phyloP scores from a whole-genome alignment of 2,797 vertebrate species.

The Neosilurus hyrtlii region DNA sequence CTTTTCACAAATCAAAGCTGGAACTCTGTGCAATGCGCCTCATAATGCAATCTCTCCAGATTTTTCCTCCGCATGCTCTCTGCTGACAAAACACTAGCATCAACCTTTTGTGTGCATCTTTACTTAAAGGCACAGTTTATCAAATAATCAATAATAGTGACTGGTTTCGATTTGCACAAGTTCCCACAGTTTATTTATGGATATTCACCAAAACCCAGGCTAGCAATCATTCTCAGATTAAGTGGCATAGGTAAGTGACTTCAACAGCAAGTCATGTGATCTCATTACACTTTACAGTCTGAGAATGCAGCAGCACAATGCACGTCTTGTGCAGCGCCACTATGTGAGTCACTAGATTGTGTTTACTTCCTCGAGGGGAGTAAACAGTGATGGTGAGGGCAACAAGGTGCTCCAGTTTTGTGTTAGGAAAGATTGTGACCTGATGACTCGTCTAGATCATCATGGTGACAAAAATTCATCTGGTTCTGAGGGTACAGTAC shows the following conservation, averaged over 20 bases:
- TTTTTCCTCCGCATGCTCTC: neutral
- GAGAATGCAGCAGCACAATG: neutral
- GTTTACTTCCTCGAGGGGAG: neutral
- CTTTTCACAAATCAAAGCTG: neutral
- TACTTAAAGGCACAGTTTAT: slow-evolving; percentile 29
- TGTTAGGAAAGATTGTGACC: slow-evolving; percentile 52
- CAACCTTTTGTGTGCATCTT: slow-evolving; percentile 6
- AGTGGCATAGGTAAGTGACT: neutral
- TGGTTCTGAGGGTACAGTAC: slow-evolving; percentile 66
- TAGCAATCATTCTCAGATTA: neutral
- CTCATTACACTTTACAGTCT: slow-evolving; percentile 46
- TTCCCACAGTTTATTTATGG: slow-evolving; percentile 18
- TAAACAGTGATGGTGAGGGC: neutral
- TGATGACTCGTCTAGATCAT: slow-evolving; percentile 64
- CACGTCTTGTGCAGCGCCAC: neutral
- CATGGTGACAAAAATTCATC: slow-evolving; percentile 65
- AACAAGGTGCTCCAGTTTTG: slow-evolving; percentile 19
- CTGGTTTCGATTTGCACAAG: slow-evolving; percentile 15
- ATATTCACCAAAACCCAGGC: neutral
- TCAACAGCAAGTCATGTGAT: slow-evolving; percentile 45
- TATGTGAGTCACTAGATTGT: neutral
- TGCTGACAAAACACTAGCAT: neutral
- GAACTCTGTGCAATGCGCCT: slow-evolving; percentile 9
- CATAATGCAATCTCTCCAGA: slow-evolving; percentile 13
- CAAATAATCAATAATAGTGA: slow-evolving; percentile 34